Evolutionary conservation across 2,113 vertebrate species (phyloP), one percentile per base, ranked within the genome.

Genomic region (Pelecanoides urinatrix): DNA sequence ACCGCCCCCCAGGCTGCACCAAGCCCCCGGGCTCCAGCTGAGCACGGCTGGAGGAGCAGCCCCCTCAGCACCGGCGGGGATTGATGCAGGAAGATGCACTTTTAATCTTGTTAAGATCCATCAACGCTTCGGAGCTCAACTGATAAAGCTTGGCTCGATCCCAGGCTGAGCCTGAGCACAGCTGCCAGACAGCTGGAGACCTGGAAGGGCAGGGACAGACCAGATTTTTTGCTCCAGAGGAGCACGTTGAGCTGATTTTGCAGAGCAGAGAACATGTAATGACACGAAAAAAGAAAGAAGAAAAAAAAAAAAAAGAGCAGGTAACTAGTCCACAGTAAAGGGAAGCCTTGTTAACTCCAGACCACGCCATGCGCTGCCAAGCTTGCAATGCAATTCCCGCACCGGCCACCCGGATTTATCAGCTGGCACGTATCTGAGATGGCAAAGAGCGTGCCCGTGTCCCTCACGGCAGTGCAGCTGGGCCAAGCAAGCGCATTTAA

Each of bases 171-270:
- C 38, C 72, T 20, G 44, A 62, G 36, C 89, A 76, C 75, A 95
- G 86, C 86, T 91, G 71, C 21, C 58, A 42, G 67, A 86, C 86
- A 90, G 94, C 90, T 92, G 95, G 66, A 71, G 73, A 23, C 34
- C 18, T 15, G 63, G 47, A 20, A 59, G 59, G 53, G 62, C 82
- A 40, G 58, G 75, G 78, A 65, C 63, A 45, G 16, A 36, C 6
- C 52, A 67, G 36, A 40, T 5, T 14, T 16, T 90, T 27, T 47
- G 62, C 79, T 91, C 38, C 87, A 36, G 40, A 65, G 72, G 86
- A 89, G 55, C 76, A 52, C 11, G 0, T 1, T 27, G 59, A 72
- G 88, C 83, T 47, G 83, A 27, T 56, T 62, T 27, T 53, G 72
- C 70, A 68, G 85, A 85, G 70, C 70, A 38, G 19, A 56, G 55